Conservation (phyloP, 2,113 vertebrate genomes). For the Dasypus novemcinctus region DNA sequence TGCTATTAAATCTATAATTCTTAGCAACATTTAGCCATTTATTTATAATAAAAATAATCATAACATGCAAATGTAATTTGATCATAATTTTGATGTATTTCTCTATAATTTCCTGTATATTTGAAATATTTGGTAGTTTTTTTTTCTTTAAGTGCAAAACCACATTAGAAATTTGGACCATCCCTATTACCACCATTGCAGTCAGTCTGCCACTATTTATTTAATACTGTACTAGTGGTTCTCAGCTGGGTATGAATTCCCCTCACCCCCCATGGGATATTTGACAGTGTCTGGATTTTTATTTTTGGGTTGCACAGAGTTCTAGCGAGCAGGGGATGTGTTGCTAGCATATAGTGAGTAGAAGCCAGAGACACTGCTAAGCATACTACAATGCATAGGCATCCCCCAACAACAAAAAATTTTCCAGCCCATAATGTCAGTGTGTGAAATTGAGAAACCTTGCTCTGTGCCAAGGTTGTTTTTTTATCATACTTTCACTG, state of each 20-base stretch:
- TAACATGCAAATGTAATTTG: neutral
- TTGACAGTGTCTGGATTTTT: neutral
- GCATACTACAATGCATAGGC: neutral
- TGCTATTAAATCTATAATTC: neutral
- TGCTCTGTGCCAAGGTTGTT: neutral
- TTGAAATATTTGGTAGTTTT: neutral
- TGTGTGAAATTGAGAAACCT: neutral
- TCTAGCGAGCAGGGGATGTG: neutral
- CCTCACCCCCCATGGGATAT: neutral
- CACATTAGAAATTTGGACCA: neutral
- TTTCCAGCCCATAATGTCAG: neutral
- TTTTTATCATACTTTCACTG: neutral
- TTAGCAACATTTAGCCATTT: neutral
- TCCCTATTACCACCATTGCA: slow-evolving; percentile 37
- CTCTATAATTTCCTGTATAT: neutral
- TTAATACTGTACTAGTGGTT: neutral
- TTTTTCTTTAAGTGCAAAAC: neutral
- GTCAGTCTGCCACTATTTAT: neutral
- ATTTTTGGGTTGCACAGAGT: neutral
- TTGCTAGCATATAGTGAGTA: neutral
- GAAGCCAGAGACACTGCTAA: neutral
- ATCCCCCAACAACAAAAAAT: neutral
- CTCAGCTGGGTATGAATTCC: neutral
- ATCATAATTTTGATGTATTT: neutral
- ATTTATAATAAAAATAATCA: neutral